Percentiles rank a stretch among this genome's conserved stretches.
phyloP scores from a whole-genome alignment of 1,140 invertebrate species.

The Portunus trituberculatus region DNA sequence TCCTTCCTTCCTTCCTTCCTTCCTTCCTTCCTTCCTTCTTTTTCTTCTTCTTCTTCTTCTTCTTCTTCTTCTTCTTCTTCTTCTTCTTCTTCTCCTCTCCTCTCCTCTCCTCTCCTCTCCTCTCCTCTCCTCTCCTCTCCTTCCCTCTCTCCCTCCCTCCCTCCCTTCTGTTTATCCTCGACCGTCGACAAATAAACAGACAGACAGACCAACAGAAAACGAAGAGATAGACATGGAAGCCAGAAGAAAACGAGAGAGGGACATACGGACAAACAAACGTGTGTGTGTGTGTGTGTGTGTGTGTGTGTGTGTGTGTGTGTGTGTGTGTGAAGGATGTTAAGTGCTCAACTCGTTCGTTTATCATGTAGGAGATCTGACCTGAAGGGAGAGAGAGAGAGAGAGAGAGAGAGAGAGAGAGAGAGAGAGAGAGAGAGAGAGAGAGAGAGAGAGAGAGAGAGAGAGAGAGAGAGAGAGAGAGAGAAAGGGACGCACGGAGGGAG shows the following conservation, averaged over 20 bases:
- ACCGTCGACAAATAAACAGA: neutral
- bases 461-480: neutral
- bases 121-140: too few relatives aligned
- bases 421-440: neutral
- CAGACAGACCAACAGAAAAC: neutral
- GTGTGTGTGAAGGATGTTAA: neutral
- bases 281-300: neutral
- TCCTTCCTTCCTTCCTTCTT: too few relatives aligned
- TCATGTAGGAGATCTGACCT: slow-evolving; percentile 13
- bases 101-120: too few relatives aligned
- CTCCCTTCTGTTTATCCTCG: too few relatives aligned
- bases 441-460: neutral
- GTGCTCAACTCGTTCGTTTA: neutral
- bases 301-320: slow-evolving; percentile 13
- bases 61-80: too few relatives aligned
- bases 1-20: too few relatives aligned
- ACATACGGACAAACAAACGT: neutral
- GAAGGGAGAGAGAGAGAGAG: neutral
- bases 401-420: neutral
- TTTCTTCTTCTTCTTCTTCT: too few relatives aligned
- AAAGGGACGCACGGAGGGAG: neutral
- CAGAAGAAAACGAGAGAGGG: neutral
- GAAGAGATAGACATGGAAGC: neutral
- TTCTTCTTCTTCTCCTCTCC: too few relatives aligned
- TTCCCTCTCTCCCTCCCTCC: too few relatives aligned